Evolutionary conservation across 2,888 invertebrate genomes (phyloP).

Genomic region (Mellilla xanthometata): DNA sequence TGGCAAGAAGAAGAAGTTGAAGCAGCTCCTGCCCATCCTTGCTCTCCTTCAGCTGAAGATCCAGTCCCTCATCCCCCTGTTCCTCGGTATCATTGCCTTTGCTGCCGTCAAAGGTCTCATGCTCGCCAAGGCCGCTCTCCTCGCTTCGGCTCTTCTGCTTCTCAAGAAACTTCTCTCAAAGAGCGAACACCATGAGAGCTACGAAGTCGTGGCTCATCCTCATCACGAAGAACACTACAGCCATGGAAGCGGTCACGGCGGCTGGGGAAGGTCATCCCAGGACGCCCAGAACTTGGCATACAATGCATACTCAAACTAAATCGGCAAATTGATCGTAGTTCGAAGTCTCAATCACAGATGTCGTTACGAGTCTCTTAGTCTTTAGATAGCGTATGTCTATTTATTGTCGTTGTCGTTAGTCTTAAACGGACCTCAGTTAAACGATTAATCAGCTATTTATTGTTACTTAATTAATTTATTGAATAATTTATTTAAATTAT

Average conservation of each 20-base stretch:
- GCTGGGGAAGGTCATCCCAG: conserved; percentile 83
- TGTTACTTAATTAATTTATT: conserved; percentile 62
- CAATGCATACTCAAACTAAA: conserved; percentile 83
- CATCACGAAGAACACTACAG: conserved; percentile 84
- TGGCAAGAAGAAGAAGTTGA: conserved; percentile 91
- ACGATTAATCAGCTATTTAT: conserved; percentile 64
- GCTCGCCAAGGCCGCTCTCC: conserved; percentile 91
- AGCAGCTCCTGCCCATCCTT: conserved; percentile 88
- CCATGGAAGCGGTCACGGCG: conserved; percentile 78
- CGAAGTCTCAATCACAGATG: conserved; percentile 10
- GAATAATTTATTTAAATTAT: conserved; percentile 72
- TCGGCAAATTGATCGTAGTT: conserved; percentile 38
- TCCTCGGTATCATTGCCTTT: conserved; percentile 88
- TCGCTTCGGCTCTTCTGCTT: conserved; percentile 87
- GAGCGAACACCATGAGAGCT: conserved; percentile 85
- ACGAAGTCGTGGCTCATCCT: conserved; percentile 89
- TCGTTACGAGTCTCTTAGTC: conserved; percentile 26
- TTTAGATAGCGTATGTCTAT: conserved; percentile 46
- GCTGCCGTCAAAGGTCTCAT: conserved; percentile 92
- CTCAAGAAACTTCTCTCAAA: conserved; percentile 87
- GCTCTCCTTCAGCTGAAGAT: conserved; percentile 90
- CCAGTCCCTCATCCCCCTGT: conserved; percentile 89
- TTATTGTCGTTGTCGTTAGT: conserved; percentile 23
- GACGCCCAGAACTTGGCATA: conserved; percentile 88
- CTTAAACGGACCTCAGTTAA: conserved; percentile 63